Evolutionary conservation across 2,113 vertebrate species (phyloP), one percentile per base, ranked within the genome.

Genomic region (Pan paniscus): DNA sequence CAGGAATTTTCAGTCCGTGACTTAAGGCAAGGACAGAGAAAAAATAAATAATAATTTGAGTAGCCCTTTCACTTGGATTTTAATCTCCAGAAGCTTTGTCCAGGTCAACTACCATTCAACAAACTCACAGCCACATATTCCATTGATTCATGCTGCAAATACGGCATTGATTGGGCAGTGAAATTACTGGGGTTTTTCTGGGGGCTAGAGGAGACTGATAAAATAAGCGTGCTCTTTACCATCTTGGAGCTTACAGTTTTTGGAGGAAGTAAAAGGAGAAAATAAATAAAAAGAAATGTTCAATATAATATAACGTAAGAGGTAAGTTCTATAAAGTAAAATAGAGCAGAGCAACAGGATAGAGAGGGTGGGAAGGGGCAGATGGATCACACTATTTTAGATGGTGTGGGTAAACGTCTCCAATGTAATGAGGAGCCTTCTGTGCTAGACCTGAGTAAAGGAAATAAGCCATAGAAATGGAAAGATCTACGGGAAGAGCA

Each of bases 101-200:
- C 97, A 97, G 95, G 95, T 97, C 94, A 98, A 97, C 97, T 93
- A 94, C 93, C 96, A 97, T 89, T 96, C 79, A 94, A 97, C 87
- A 93, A 97, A 95, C 95, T 97, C 89, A 97, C 87, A 96, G 89
- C 81, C 94, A 89, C 70, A 89, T 80, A 93, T 96, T 94, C 40
- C 43, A 11, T 32, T 50, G 13, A 90, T 57, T 94, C 90, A 48
- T 43, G 50, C 38, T 46, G 35, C 13, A 85, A 52, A 70, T 73
- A n/a, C 0, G 61, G 27, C 25, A 20, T n/a, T 92, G 79, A 40
- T 23, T 70, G 68, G 25, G 25, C n/a, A 87, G 22, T 79, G 16
- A 85, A 25, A 35, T n/a, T 13, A 18, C 14, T 52, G 35, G 17
- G 2, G 12, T 48, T 89, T 23, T 87, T 14, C 80, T 90, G 25